phyloP scores from a whole-genome alignment of 2,113 vertebrate genomes.

The Syngnathus floridae region DNA sequence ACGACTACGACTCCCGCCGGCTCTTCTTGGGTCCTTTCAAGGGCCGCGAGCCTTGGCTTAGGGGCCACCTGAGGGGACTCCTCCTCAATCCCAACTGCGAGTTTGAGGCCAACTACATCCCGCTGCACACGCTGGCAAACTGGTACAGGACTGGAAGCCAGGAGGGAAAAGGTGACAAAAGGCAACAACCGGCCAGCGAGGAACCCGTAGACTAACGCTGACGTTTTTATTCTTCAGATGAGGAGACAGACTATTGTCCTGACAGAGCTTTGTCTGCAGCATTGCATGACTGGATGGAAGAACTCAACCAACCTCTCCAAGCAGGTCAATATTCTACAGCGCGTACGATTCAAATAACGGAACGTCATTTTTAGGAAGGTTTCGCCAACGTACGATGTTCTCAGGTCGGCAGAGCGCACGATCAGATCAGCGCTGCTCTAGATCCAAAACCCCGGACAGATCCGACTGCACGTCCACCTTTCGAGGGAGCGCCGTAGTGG shows the following conservation, averaged over 20 bases:
- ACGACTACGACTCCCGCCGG: constrained; percentile 81
- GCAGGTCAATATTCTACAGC: constrained; percentile 60
- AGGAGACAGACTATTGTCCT: constrained; percentile 68
- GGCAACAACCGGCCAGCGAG: background rate
- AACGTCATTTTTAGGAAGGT: no score
- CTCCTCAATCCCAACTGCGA: constrained; percentile 86
- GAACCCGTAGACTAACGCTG: background rate
- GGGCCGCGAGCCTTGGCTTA: constrained; percentile 71
- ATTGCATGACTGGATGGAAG: constrained; percentile 75
- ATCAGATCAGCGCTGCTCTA: constrained; percentile 55
- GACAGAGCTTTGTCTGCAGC: constrained; percentile 74
- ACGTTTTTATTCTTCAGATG: constrained; percentile 42
- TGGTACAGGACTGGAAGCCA: constrained; percentile 69
- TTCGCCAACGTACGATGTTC: background rate
- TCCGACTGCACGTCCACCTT: constrained; percentile 40
- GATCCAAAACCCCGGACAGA: constrained; percentile 52
- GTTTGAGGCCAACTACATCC: constrained; percentile 84
- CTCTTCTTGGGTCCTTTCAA: constrained; percentile 84
- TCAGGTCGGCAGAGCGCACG: constrained; percentile 63
- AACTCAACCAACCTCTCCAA: constrained; percentile 74
- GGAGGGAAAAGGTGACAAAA: constrained; percentile 53
- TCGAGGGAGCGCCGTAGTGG: constrained; percentile 32
- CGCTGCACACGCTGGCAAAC: constrained; percentile 75
- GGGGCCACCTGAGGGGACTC: constrained; percentile 67
- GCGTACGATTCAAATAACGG: no score